Evolutionary conservation across 2,888 invertebrate species (phyloP), one percentile per base, ranked within the genome.

Genomic region (Euphydryas editha): DNA sequence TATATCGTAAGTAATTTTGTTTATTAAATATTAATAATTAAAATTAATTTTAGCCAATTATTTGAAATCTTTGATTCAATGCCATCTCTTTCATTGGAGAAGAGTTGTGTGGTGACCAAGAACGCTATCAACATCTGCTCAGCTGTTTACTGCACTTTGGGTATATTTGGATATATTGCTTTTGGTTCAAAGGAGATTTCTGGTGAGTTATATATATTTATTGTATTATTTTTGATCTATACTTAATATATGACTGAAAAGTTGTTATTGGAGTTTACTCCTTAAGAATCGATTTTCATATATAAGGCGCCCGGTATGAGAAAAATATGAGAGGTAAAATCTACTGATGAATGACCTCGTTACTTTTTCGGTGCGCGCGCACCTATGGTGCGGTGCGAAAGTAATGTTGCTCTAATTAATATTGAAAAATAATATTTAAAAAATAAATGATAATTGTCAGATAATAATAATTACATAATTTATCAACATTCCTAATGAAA

Each of bases 51-150:
- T 85, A 96, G 96, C 74, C 98, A 98, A 88, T 87, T 98, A 39
- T 98, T 98, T 87, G 98, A 98, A 84, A 97, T 99, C 73, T 98
- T 98, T 82, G 98, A 98, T 77, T 96, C 97, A 0, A 93, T 98
- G 55, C 96, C 97, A 0, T 97, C 98, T 74, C 95, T 97, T 8
- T 96, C 97, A 0, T 85, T 98, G 54, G 97, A 97, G 74, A 97
- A 97, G 84, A 97, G 99, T 95, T 98, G 98, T 81, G 88, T 94
- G 64, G 96, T 99, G 44, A 96, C 99, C 0, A 95, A 96, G 77
- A 95, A 96, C 62, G 98, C 99, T 6, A 96, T 99, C 39, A 97
- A 97, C 88, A 96, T 99, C 73, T 99, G 99, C 84, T 97, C 98
- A 1, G 89, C 94, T 10, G 97, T 99, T 30, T 99, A 99, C 81